These are phyloP conservation scores for Elaphurus davidianus DNA, from an alignment of 2,113 vertebrate genomes.

Conservation along the genomic window DNA sequence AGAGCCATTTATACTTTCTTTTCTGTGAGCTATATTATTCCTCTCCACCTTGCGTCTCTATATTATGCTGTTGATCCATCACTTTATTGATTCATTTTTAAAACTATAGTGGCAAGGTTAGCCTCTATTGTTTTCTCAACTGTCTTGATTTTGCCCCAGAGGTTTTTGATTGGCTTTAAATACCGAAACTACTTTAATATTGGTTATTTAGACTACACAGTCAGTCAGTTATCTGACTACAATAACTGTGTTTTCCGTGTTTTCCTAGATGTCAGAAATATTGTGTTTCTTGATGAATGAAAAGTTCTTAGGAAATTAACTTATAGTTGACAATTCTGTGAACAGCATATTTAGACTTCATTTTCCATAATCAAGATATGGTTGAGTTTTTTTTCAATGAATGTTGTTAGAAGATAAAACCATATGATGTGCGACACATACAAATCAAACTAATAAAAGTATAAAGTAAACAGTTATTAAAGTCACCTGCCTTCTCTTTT, in stretches of 20 bases:
- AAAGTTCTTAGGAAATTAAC: neutral
- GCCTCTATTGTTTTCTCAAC: neutral
- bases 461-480: neutral
- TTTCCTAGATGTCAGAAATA: neutral
- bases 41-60: neutral
- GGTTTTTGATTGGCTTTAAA: neutral
- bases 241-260: neutral
- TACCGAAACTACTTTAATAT: neutral
- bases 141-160: constrained; percentile 1
- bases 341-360: neutral
- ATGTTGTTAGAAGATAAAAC: constrained; percentile 4
- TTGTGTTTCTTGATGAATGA: neutral
- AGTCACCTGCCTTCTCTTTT: neutral
- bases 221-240: neutral
- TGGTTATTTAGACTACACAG: neutral
- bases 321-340: neutral
- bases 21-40: neutral
- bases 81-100: neutral
- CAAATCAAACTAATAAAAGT: neutral
- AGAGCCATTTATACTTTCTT: neutral
- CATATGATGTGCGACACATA: neutral
- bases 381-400: neutral
- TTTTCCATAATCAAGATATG: neutral
- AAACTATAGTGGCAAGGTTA: neutral
- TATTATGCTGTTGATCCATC: neutral